Percentiles rank a stretch among this genome's conserved stretches.
Evolutionary conservation across 2,113 vertebrate genomes (phyloP).

Genomic region (Tragelaphus buxtoni): DNA sequence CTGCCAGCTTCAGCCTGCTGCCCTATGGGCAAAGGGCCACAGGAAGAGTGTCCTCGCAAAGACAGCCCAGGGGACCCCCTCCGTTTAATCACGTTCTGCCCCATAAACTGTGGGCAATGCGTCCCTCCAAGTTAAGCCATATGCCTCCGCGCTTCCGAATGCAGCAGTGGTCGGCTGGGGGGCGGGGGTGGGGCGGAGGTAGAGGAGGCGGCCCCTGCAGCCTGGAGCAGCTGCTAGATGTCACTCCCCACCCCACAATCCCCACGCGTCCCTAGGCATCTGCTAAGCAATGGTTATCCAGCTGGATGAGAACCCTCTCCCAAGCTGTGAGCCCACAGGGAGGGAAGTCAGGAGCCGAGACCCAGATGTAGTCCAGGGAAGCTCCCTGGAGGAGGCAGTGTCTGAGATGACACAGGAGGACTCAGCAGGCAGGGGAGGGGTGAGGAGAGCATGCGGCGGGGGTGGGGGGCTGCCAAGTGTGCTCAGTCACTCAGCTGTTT

Average conservation of each 20-base stretch:
- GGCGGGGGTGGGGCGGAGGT: not conserved
- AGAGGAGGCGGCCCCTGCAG: not conserved
- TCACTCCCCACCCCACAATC: not conserved
- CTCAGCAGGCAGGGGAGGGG: not conserved
- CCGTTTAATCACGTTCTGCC: not conserved
- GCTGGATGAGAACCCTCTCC: accelerated
- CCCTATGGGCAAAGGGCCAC: not conserved
- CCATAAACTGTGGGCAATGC: accelerated
- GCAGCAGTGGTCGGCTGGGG: not conserved
- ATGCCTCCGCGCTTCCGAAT: accelerated
- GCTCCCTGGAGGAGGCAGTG: not conserved
- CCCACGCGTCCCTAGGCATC: not conserved
- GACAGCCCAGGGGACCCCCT: not conserved
- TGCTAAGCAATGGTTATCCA: not conserved
- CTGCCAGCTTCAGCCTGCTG: not conserved
- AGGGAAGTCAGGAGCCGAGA: too few species aligned
- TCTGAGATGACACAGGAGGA: not conserved
- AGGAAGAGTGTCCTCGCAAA: not conserved
- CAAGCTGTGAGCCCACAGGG: not conserved
- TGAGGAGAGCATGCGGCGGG: accelerated
- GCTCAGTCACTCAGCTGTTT: not conserved
- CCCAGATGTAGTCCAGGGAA: not conserved
- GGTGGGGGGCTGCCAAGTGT: not conserved
- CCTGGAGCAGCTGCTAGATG: not conserved
- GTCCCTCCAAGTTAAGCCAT: not conserved